A percentile compares a stretch with the other conserved stretches of the same genome.
Evolutionary conservation across 2,113 vertebrate species (phyloP).

Genomic region (Antennarius striatus): DNA sequence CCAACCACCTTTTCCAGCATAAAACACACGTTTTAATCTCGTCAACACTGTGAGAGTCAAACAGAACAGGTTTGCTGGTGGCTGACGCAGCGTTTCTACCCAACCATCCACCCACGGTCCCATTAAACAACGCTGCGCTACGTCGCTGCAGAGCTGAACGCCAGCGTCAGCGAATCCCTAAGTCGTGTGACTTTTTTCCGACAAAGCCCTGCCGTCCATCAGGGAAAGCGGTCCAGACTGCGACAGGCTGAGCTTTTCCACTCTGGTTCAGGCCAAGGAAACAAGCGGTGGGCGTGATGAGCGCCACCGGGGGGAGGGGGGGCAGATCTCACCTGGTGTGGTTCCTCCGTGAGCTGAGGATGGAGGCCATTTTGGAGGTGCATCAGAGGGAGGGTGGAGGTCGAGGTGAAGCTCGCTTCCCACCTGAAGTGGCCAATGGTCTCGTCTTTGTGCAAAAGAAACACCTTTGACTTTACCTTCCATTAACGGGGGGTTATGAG

Average conservation of each 20-base stretch:
- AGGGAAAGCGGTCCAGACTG: slow-evolving; percentile 1
- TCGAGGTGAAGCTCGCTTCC: slow-evolving; percentile 60
- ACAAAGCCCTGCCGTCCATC: too few species aligned
- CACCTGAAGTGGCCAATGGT: slow-evolving; percentile 59
- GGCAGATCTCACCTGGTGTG: slow-evolving; percentile 11
- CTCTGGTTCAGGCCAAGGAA: slow-evolving; percentile 28
- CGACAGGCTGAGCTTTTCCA: slow-evolving; percentile 13
- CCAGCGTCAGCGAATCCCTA: too few species aligned
- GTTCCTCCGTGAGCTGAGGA: slow-evolving; percentile 26
- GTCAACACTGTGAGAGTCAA: too few species aligned
- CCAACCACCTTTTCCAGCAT: too few species aligned
- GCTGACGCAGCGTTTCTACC: too few species aligned
- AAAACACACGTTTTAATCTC: too few species aligned
- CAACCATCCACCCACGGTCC: too few species aligned
- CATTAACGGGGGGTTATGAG: slow-evolving; percentile 52
- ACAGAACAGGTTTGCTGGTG: too few species aligned
- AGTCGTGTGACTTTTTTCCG: too few species aligned
- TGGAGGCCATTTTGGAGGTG: slow-evolving; percentile 68
- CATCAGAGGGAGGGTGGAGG: slow-evolving; percentile 36
- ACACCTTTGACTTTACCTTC: slow-evolving; percentile 66
- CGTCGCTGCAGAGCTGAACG: too few species aligned
- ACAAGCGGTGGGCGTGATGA: slow-evolving; percentile 29
- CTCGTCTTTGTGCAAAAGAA: slow-evolving; percentile 46
- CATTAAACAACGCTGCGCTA: too few species aligned
- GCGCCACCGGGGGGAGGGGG: slow-evolving; percentile 15